Evolutionary conservation across 2,888 invertebrate genomes (phyloP).

Genomic region (Drosophila nr. perissopoda): DNA sequence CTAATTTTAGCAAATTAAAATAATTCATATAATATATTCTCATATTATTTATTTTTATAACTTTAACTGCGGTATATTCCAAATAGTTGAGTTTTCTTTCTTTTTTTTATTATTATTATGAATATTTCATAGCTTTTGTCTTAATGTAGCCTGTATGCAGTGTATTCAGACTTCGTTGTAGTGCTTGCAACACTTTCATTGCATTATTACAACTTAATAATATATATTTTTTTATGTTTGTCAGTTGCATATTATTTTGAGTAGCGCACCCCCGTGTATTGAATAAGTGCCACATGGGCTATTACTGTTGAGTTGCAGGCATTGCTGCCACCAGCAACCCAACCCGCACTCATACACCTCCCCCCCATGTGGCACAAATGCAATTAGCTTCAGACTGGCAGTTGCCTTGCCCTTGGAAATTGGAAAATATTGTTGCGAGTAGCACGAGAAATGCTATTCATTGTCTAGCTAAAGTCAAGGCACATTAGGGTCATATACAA

Average conservation of each 20-base stretch:
- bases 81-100: not conserved
- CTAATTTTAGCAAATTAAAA: not conserved
- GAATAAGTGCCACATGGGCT: slow-evolving; percentile 44
- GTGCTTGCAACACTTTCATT: not conserved
- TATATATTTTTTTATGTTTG: slow-evolving; percentile 25
- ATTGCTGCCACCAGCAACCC: slow-evolving; percentile 11
- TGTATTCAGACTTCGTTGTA: slow-evolving; percentile 2
- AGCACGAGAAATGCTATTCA: slow-evolving; percentile 55
- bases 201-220: slow-evolving; percentile 25
- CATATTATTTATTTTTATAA: not conserved
- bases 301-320: slow-evolving; percentile 42
- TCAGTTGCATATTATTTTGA: slow-evolving; percentile 45
- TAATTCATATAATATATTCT: not conserved
- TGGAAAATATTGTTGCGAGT: slow-evolving; percentile 54
- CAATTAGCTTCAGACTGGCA: slow-evolving; percentile 48
- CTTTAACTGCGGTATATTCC: not conserved
- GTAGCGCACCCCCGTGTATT: slow-evolving; percentile 36
- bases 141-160: not conserved
- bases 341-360: no score
- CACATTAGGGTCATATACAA: slow-evolving; percentile 39
- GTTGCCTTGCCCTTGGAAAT: slow-evolving; percentile 60
- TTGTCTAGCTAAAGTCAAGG: slow-evolving; percentile 49
- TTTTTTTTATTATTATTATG: not conserved
- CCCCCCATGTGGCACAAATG: slow-evolving; percentile 11
- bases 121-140: not conserved